Conservation (phyloP, 2,888 invertebrate genomes). For the Heliconius hortense region DNA sequence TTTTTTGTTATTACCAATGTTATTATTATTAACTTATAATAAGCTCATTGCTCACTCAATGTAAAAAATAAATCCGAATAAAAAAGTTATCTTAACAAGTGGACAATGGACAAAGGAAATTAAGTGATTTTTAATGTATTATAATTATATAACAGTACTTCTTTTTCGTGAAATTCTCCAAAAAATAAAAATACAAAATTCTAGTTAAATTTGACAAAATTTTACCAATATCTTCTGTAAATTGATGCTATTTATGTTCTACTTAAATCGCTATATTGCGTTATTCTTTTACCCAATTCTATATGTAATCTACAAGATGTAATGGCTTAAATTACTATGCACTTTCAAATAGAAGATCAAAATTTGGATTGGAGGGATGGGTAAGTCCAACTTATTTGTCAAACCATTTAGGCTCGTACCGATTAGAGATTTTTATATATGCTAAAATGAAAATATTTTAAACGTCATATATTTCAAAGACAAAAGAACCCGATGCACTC, state of each 20-base stretch:
- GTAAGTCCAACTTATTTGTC: too few species aligned
- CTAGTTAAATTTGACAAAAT: background rate
- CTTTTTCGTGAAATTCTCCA: background rate
- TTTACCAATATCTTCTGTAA: background rate
- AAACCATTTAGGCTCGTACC: too few species aligned
- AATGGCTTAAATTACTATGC: conserved; percentile 5
- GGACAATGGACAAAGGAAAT: too few species aligned
- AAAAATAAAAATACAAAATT: background rate
- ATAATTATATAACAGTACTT: too few species aligned
- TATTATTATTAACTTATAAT: too few species aligned
- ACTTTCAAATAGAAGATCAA: background rate
- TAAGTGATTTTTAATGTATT: too few species aligned
- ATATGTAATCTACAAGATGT: background rate
- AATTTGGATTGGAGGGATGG: too few species aligned
- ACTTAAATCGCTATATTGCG: background rate
- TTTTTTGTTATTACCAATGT: too few species aligned
- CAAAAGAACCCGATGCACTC: background rate
- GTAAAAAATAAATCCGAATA: background rate
- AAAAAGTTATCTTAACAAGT: background rate
- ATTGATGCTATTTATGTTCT: background rate
- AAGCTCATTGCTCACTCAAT: too few species aligned
- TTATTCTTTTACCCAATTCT: background rate
- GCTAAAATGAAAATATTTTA: too few species aligned
- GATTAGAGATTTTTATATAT: too few species aligned
- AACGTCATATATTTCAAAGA: too few species aligned